A percentile compares a stretch with the other conserved stretches of the same genome.
Evolutionary conservation across 2,888 invertebrate species (phyloP).

Genomic region (Oxystoma pomonae): DNA sequence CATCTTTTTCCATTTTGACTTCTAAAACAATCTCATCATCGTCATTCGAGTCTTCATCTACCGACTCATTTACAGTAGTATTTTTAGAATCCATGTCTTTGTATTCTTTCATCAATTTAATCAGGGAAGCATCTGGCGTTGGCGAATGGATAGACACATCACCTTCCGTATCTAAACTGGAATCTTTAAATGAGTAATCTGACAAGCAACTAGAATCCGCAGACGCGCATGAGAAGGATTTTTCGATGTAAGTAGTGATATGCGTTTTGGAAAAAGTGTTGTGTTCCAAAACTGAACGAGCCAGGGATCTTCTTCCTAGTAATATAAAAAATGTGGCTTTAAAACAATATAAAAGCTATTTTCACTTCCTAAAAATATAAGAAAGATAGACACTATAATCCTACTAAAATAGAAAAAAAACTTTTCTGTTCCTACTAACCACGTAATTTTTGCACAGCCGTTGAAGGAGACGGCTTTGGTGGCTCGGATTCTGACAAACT

Average conservation of each 20-base stretch:
- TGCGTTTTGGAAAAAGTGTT: conserved; percentile 25
- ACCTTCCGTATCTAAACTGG: not conserved
- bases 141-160: not conserved
- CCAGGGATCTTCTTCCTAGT: conserved; percentile 28
- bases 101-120: not conserved
- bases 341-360: too few species aligned
- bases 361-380: too few species aligned
- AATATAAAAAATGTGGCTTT: too few species aligned
- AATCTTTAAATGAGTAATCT: not conserved
- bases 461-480: conserved; percentile 7
- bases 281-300: conserved; percentile 33
- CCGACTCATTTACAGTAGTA: not conserved
- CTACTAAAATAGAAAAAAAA: too few species aligned
- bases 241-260: not conserved
- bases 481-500: conserved; percentile 2
- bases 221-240: not conserved
- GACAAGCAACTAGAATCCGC: not conserved
- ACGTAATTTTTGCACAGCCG: conserved; percentile 10
- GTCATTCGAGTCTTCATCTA: not conserved
- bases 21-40: too few species aligned
- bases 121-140: not conserved
- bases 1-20: too few species aligned
- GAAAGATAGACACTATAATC: too few species aligned
- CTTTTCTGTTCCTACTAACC: too few species aligned
- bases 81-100: not conserved